These are phyloP conservation scores for Drosophila guanche DNA, from an alignment of 1,140 invertebrate genomes.

Conservation along the genomic window DNA sequence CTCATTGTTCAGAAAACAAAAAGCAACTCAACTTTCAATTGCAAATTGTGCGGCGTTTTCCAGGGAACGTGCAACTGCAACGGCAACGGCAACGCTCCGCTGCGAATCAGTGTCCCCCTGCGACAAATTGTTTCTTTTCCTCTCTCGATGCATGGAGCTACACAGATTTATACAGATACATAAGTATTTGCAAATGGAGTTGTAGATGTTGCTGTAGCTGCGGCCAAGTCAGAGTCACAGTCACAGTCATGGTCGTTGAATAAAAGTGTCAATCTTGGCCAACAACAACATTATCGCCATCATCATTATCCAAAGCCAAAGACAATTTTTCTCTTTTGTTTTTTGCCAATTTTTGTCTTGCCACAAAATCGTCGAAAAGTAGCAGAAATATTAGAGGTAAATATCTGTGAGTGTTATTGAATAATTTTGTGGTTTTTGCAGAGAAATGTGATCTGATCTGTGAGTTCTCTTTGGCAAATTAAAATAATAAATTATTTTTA, in stretches of 20 bases:
- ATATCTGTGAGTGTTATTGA: conserved; percentile 30
- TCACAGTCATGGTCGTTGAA: conserved; percentile 77
- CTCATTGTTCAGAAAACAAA: conserved; percentile 27
- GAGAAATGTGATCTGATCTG: neutral
- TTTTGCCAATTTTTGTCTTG: conserved; percentile 16
- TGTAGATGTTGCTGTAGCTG: conserved; percentile 5
- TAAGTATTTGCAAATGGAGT: conserved; percentile 32
- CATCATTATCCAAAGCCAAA: conserved; percentile 37
- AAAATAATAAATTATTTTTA: no score
- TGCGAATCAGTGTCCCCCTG: conserved; percentile 51
- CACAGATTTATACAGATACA: conserved; percentile 9
- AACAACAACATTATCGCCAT: conserved; percentile 54
- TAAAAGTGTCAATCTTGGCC: conserved; percentile 75
- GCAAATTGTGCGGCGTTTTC: conserved; percentile 58
- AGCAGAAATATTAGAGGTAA: conserved; percentile 29
- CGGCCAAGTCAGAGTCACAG: conserved; percentile 24
- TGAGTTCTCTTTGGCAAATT: neutral
- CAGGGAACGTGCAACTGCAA: conserved; percentile 49
- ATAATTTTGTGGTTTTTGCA: conserved; percentile 1
- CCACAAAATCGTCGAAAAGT: conserved; percentile 42
- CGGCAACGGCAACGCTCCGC: conserved; percentile 39
- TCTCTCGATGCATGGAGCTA: conserved; percentile 14
- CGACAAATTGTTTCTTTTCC: conserved; percentile 74
- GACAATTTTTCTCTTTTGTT: conserved; percentile 61
- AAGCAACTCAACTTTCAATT: conserved; percentile 64